Evolutionary conservation across 2,797 vertebrate species (phyloP), one percentile per base, ranked within the genome.

Genomic region (Hafferia zeledoni): DNA sequence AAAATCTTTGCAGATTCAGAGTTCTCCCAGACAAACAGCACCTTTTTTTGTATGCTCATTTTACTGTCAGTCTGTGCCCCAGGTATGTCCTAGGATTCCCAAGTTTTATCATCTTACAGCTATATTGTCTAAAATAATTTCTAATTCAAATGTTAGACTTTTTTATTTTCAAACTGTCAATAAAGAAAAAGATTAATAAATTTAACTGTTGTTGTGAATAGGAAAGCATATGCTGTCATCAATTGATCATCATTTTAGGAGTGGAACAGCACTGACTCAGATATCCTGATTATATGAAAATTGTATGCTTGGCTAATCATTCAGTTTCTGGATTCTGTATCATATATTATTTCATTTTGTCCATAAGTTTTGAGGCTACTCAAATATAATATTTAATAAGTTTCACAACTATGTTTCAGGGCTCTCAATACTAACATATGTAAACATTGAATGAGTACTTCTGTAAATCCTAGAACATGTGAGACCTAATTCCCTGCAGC

Each of bases 1-100:
- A 52, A 52, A 83, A 61, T 76, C 23, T 6, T 4, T 41, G 11
- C 11, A 80, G n/a, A 87, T 69, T 70, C 64, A 82, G 41, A 50
- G 20, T 52, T 13, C 24, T 79, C 15, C 19, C 61, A 28, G 19
- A 16, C 53, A 55, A 81, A 49, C 3, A 28, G 5, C 0, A 0
- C 1, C n/a, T 83, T 15, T 76, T 22, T 70, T 84, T 55, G 4
- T 31, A 31, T 31, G 20, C 4, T 50, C 31, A 39, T 63, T 61
- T 78, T 85, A 43, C 55, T 61, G 12, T 44, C 49, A 67, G 2
- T 61, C 33, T 85, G 11, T 47, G 18, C 39, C 28, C 13, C 28
- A 57, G 15, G 3, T 19, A 33, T 18, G 20, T 55, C 35, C 17
- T 68, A 71, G 27, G 27, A 71, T 77, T 67, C 23, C 27, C 9